Base-by-base conservation (phyloP, 1,140 invertebrate genomes). In the Bombus difficillimus region DNA sequence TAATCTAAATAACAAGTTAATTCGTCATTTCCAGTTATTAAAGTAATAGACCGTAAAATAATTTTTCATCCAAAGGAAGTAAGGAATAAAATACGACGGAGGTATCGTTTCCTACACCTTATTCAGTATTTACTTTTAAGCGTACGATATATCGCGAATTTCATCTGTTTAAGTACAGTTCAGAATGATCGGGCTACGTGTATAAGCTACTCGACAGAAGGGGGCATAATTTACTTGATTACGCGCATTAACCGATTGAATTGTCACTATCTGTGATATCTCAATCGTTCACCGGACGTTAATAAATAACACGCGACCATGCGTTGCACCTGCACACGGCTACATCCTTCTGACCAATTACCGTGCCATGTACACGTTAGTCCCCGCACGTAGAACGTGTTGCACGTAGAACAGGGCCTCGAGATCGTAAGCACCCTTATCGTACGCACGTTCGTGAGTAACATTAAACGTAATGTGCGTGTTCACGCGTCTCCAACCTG, bases 401-500 rank as follows among this genome's bases (percentile, higher is more conserved):
- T 86, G 89, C 89, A 28, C 86, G 79, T 80, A 73, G 69, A 69
- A 84, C 73, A 84, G 66, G 74, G 32, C 34, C 47, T 82, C 71
- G 69, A 81, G 88, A 84, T 87, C 53, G 74, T 75, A 66, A 84
- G 74, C 81, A 87, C 88, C 87, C 77, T 90, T 86, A 77, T 88
- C 85, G 77, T 84, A 89, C 88, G 88, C 81, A 87, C 75, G 71
- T 81, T 87, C 62, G 68, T 75, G 72, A 83, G 66, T 37, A 74
- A 84, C 64, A 62, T 79, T 80, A 81, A 88, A 80, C 86, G 74
- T 83, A 90, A 90, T 86, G 83, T 75, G 81, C 86, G 86, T 90
- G 86, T 90, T 88, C 86, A 88, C 80, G 83, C 83, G 80, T 77
- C 69, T 86, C 83, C 32, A 39, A 41, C 37, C 43, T 64, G 89